A percentile compares a stretch with the other conserved stretches of the same genome.
These are phyloP conservation scores for Psettodes erumei DNA, from an alignment of 2,113 vertebrate genomes.

Conservation along the genomic window DNA sequence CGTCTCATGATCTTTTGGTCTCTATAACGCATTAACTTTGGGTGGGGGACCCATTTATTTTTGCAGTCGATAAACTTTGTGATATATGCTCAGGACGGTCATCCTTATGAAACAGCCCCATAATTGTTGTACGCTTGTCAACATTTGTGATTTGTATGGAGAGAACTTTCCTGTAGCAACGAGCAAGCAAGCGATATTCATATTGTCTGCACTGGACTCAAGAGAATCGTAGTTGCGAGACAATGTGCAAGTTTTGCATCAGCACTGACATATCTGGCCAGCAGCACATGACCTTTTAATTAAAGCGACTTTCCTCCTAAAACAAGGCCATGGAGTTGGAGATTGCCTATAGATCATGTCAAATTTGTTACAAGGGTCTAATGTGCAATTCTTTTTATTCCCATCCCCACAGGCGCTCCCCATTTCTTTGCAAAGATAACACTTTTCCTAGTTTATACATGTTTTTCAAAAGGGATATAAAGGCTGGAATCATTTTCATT, in stretches of 20 bases:
- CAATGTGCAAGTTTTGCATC: conserved; percentile 68
- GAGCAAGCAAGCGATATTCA: background rate
- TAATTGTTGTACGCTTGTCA: conserved; percentile 33
- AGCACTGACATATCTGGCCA: conserved; percentile 55
- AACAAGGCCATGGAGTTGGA: conserved; percentile 33
- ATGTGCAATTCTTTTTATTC: background rate
- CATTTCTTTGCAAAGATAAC: background rate
- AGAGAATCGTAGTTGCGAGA: conserved; percentile 51
- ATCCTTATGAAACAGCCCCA: conserved; percentile 35
- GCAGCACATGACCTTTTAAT: conserved; percentile 56
- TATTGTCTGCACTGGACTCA: conserved; percentile 27
- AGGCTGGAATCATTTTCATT: background rate
- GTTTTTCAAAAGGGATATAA: background rate
- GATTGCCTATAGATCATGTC: conserved; percentile 2
- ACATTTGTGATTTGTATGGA: conserved; percentile 19
- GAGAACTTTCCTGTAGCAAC: conserved; percentile 9
- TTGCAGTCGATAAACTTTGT: conserved; percentile 23
- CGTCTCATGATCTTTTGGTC: conserved; percentile 5
- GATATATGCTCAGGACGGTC: conserved; percentile 7
- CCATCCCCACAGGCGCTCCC: background rate
- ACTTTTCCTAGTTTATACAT: background rate
- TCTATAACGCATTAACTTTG: conserved; percentile 35
- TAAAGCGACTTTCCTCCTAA: conserved; percentile 34
- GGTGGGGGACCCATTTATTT: conserved; percentile 17
- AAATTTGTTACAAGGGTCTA: conserved; percentile 9